Evolutionary conservation across 2,797 vertebrate genomes (phyloP), one percentile per base, ranked within the genome.

Genomic region (Crenichthys baileyi): DNA sequence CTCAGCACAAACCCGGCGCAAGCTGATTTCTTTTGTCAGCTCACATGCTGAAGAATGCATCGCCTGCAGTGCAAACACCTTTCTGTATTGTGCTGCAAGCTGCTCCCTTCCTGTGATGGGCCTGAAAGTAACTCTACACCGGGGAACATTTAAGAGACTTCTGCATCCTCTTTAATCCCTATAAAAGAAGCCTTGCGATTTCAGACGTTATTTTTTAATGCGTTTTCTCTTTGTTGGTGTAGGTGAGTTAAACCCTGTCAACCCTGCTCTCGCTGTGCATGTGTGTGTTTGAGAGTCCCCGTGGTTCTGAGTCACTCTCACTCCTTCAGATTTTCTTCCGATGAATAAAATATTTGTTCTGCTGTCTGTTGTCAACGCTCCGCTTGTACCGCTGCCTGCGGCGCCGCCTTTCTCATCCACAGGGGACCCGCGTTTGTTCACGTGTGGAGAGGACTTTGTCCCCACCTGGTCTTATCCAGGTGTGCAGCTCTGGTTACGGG

Each of bases 281-380:
- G 72, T 55, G 72, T 68, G 50, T 55, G 51, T 68, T 24, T 39
- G 73, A 68, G 56, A 58, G 75, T 72, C 87, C 85, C 88, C 71
- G 77, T 83, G 75, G 80, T 85, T 89, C 79, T 71, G 92, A 95
- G 87, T 93, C 91, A 92, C 91, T 93, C 83, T 80, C 46, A 78
- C 80, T 88, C 76, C 89, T 89, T 88, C 80, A 48, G 80, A 83
- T 83, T 84, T 90, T 87, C 79, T 88, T 78, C 68, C 82, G 78
- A 95, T 95, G 87, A 94, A 95, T 95, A 95, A 95, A 95, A 95
- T 83, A 95, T 95, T 85, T 73, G 73, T 29, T 80, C 82, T 88
- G 85, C 90, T 91, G 88, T 93, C 92, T 88, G 73, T 93, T 85
- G 92, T 89, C 88, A 91, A 89, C 79, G 77, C 79, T 72, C 84